Evolutionary conservation across 53 echinoderm and acorn worm species (phyloP).

Genomic region (Luidia sarsii): DNA sequence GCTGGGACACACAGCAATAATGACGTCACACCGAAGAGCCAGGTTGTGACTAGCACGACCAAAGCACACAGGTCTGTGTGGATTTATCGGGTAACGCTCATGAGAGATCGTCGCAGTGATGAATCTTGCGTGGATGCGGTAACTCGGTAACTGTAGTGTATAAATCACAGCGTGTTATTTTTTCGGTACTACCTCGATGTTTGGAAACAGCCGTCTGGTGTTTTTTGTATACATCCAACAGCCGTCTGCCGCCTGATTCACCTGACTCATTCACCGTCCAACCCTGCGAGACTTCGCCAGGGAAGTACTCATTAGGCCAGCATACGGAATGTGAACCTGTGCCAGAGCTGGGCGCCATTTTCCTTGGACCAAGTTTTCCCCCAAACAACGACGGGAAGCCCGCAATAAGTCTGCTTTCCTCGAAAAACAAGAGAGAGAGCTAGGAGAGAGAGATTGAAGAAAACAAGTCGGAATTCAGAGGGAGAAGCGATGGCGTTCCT

Average conservation of each 20-base stretch:
- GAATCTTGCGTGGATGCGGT: no score
- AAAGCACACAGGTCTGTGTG: no score
- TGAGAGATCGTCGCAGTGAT: no score
- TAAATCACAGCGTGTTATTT: no score
- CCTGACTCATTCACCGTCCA: conserved; percentile 41
- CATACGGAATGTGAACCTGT: not conserved
- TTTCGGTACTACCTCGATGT: no score
- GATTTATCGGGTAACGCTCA: no score
- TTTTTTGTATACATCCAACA: conserved; percentile 37
- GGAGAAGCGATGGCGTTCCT: not conserved
- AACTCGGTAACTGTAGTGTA: no score
- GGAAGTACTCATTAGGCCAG: not conserved
- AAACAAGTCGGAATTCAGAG: not conserved
- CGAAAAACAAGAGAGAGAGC: not conserved
- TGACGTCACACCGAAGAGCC: no score
- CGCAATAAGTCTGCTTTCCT: conserved; percentile 23
- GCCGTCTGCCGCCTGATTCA: conserved; percentile 1
- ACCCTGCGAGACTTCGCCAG: conserved; percentile 38
- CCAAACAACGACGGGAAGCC: conserved; percentile 18
- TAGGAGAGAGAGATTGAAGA: not conserved
- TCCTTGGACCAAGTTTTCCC: not conserved
- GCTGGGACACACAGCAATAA: no score
- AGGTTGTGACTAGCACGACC: no score
- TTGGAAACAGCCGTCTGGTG: no score
- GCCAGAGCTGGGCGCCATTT: conserved; percentile 3